Evolutionary conservation across 2,113 vertebrate genomes (phyloP).

Genomic region (Jaculus jaculus): DNA sequence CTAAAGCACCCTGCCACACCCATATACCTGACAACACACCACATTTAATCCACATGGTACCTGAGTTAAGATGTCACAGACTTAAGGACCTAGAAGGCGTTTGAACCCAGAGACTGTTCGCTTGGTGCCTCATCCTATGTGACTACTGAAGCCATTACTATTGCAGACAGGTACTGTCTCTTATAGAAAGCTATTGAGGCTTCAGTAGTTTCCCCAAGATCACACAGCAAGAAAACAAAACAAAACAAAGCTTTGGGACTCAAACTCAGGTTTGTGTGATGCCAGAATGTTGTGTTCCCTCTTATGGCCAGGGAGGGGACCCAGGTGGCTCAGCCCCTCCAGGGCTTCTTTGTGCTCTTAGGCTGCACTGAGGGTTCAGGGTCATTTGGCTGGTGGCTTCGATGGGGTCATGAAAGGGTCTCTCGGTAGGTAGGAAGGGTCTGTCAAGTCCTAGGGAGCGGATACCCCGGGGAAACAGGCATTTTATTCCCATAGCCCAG

Average conservation of each 20-base stretch:
- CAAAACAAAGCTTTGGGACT: not conserved
- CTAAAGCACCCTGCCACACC: rapidly evolving
- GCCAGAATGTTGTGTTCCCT: not conserved
- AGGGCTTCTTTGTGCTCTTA: not conserved
- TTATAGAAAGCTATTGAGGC: not conserved
- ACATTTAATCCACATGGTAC: not conserved
- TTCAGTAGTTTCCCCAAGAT: not conserved
- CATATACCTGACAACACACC: not conserved
- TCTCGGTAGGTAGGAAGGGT: not conserved
- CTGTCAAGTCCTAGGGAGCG: not conserved
- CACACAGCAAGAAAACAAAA: not conserved
- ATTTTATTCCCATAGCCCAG: not conserved
- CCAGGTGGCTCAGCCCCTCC: not conserved
- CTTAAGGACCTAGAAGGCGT: not conserved
- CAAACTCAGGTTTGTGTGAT: not conserved
- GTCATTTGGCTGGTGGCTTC: not conserved
- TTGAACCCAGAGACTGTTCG: not conserved
- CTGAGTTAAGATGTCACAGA: not conserved
- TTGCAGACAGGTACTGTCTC: not conserved
- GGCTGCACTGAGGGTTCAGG: not conserved
- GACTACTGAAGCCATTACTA: rapidly evolving
- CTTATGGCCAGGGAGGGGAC: not conserved
- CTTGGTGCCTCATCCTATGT: not conserved
- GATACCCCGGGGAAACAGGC: not conserved
- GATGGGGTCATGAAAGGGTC: not conserved